Percentiles rank a stretch among this genome's conserved stretches.
Conservation (phyloP, 2,113 vertebrate genomes). For the Tretioscincus oriximinensis region DNA sequence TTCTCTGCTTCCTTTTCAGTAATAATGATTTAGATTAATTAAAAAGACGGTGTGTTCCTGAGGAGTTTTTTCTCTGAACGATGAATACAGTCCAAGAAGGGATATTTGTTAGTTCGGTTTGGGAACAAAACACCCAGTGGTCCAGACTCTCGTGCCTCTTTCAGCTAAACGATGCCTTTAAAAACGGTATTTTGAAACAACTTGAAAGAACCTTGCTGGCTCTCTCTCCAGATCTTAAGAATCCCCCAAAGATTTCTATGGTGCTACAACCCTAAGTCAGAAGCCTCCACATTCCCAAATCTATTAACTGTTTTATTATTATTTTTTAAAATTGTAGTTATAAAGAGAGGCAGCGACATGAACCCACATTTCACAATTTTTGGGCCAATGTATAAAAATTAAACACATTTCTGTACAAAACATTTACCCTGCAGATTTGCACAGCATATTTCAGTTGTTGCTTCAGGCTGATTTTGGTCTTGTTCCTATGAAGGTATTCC, state of each 20-base stretch:
- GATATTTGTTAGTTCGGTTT: neutral
- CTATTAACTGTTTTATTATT: too few relatives aligned
- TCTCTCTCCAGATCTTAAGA: neutral
- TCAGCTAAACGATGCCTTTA: neutral
- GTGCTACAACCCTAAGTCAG: neutral
- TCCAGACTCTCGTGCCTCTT: neutral
- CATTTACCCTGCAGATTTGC: conserved; percentile 91
- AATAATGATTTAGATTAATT: neutral
- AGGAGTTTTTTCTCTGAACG: too few relatives aligned
- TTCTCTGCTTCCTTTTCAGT: neutral
- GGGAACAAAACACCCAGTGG: neutral
- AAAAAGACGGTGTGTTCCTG: too few relatives aligned
- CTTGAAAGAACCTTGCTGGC: neutral
- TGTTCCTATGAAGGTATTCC: conserved; percentile 91
- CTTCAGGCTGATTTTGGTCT: conserved; percentile 81
- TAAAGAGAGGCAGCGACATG: neutral
- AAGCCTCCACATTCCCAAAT: too few relatives aligned
- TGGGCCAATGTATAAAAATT: neutral
- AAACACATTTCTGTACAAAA: neutral
- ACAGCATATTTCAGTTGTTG: conserved; percentile 86
- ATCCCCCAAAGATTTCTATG: neutral
- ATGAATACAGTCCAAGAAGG: too few relatives aligned
- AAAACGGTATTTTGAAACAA: neutral
- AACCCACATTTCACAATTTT: neutral
- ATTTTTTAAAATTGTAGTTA: neutral